Evolutionary conservation across 2,797 vertebrate species (phyloP), one percentile per base, ranked within the genome.

Genomic region (Anniella stebbinsi): DNA sequence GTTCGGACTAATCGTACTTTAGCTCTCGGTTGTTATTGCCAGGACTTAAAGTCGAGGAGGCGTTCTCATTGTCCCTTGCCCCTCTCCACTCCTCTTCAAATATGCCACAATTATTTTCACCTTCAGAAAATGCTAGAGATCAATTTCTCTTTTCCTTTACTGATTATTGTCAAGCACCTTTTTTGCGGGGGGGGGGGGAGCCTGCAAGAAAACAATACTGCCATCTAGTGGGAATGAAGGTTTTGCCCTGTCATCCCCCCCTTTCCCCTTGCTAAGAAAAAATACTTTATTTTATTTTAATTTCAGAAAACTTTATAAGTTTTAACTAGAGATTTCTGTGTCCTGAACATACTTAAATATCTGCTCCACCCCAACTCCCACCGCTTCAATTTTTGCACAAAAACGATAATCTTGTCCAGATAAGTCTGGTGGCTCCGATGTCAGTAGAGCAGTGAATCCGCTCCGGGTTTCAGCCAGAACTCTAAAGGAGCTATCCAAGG

Each of bases 151-250:
- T 91, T 94, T 89, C 63, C 86, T 33, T 92, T 80, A 48, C 72
- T 83, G 70, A 57, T 77, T 45, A 70, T 48, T 45, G 38, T 36
- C 38, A 57, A 51, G n/a, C n/a, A n/a, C n/a, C n/a, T n/a, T n/a
- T n/a, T n/a, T n/a, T n/a, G n/a, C n/a, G n/a, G n/a, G n/a, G n/a
- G n/a, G n/a, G n/a, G n/a, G n/a, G n/a, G n/a, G n/a, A n/a, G n/a
- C 89, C 77, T 88, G 92, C 91, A 89, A 93, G 96, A 95, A 97
- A 96, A 70, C 97, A 96, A 96, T 95, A 95, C 96, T 97, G 96
- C 96, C 97, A 97, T 95, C 97, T 97, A 97, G 97, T 96, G 97
- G 96, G 93, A 93, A 67, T 90, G 93, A 91, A 81, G 67, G 91
- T 92, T 94, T 94, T 95, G 96, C 94, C 91, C 93, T 93, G 75